These are phyloP conservation scores for Diloba caeruleocephala DNA, from an alignment of 2,888 invertebrate species.

Conservation along the genomic window DNA sequence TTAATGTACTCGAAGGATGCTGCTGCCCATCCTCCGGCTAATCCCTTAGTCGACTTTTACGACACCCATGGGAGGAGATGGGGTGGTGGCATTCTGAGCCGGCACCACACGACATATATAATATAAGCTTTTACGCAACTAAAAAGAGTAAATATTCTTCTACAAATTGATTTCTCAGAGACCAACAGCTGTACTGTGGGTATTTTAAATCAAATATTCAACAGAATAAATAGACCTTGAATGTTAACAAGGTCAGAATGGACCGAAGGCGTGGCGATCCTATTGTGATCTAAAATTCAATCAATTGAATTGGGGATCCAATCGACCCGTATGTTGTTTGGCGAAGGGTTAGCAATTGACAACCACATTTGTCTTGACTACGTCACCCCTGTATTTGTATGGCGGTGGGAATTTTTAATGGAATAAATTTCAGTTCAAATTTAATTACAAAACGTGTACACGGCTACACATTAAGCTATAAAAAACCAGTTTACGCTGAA, in stretches of 20 bases:
- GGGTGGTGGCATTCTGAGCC: no score
- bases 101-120: no score
- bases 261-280: conserved; percentile 39
- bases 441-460: no score
- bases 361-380: conserved; percentile 19
- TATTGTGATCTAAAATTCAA: conserved; percentile 46
- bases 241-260: conserved; percentile 49
- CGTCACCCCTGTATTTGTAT: conserved; percentile 12
- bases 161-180: conserved; percentile 7
- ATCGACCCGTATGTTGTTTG: conserved; percentile 41
- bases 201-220: conserved; percentile 30
- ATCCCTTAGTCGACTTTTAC: no score
- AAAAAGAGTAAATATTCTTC: no score
- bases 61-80: no score
- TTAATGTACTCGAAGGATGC: no score
- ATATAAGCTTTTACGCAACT: no score
- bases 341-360: conserved; percentile 24
- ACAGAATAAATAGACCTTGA: conserved; percentile 47
- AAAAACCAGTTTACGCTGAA: no score
- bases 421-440: conserved; percentile 26
- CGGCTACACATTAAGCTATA: no score
- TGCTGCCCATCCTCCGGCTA: no score
- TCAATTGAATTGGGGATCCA: conserved; percentile 38
- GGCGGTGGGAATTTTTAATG: conserved; percentile 10
- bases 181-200: conserved; percentile 21